phyloP scores from a whole-genome alignment of 2,888 invertebrate genomes.

The Drosophila cognata region DNA sequence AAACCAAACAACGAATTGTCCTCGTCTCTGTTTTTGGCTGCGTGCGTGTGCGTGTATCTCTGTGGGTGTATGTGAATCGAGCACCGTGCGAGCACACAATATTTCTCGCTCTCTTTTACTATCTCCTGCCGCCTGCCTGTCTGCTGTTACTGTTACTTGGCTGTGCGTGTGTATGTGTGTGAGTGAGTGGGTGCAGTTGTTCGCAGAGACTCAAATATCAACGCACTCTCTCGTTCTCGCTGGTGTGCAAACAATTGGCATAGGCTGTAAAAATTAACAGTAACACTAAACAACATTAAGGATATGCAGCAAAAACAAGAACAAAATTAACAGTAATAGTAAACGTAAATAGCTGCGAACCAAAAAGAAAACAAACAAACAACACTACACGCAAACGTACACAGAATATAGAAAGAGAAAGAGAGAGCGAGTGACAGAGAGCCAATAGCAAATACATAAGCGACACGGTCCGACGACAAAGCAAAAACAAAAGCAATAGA shows the following conservation, averaged over 20 bases:
- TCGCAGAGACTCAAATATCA: conserved; percentile 24
- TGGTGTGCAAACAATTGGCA: conserved; percentile 39
- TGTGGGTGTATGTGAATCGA: conserved; percentile 21
- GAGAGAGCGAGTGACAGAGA: neutral
- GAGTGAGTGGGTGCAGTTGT: conserved; percentile 26
- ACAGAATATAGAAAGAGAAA: neutral
- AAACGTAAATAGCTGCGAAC: conserved; percentile 40
- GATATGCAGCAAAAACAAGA: conserved; percentile 43
- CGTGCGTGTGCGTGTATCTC: conserved; percentile 2
- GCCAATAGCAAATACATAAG: conserved; percentile 3
- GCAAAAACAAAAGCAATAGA: conserved; percentile 6
- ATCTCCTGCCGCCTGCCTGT: conserved; percentile 9
- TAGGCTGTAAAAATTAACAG: conserved; percentile 40
- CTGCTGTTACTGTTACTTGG: conserved; percentile 1
- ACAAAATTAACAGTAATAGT: conserved; percentile 35
- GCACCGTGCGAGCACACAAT: conserved; percentile 21
- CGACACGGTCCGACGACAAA: conserved; percentile 4
- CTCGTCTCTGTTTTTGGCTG: conserved; percentile 1
- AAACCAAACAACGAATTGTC: conserved; percentile 20
- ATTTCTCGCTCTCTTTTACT: conserved; percentile 10
- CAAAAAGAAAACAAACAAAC: conserved; percentile 13
- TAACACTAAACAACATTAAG: conserved; percentile 21
- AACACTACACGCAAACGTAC: conserved; percentile 2
- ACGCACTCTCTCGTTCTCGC: conserved; percentile 3
- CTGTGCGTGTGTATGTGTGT: neutral